Conservation (phyloP, 1,140 invertebrate genomes). For the Drosophila bocqueti region DNA sequence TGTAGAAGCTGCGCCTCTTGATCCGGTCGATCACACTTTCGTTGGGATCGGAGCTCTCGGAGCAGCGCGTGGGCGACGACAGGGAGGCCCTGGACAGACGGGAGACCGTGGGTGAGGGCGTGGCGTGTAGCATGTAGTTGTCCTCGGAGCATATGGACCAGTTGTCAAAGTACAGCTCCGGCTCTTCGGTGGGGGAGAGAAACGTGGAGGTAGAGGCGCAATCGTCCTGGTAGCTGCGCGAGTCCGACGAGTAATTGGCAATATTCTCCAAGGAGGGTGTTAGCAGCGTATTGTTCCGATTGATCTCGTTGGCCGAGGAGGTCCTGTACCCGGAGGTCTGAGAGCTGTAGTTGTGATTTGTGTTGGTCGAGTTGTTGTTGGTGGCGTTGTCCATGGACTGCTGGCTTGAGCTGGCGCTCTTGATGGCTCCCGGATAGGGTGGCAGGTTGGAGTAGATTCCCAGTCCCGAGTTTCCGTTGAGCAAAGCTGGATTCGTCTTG, state of each 20-base stretch:
- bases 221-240: constrained; percentile 81
- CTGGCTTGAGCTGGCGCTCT: constrained; percentile 71
- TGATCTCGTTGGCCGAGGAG: constrained; percentile 85
- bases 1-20: constrained; percentile 94
- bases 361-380: constrained; percentile 76
- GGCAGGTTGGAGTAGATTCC: constrained; percentile 74
- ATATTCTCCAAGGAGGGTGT: constrained; percentile 83
- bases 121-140: constrained; percentile 77
- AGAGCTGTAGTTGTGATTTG: constrained; percentile 74
- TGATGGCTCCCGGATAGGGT: constrained; percentile 72
- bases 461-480: constrained; percentile 69
- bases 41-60: constrained; percentile 84
- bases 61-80: constrained; percentile 76
- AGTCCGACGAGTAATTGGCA: constrained; percentile 84
- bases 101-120: constrained; percentile 85
- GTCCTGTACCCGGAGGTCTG: constrained; percentile 82
- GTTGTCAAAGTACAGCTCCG: constrained; percentile 88
- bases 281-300: constrained; percentile 78
- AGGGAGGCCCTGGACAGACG: constrained; percentile 86
- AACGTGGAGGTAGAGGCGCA: constrained; percentile 84
- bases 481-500: constrained; percentile 52
- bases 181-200: constrained; percentile 88
- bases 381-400: constrained; percentile 70
- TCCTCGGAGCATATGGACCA: constrained; percentile 89
- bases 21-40: constrained; percentile 94